Conservation (phyloP, 2,113 vertebrate species). For the Xiphophorus couchianus region DNA sequence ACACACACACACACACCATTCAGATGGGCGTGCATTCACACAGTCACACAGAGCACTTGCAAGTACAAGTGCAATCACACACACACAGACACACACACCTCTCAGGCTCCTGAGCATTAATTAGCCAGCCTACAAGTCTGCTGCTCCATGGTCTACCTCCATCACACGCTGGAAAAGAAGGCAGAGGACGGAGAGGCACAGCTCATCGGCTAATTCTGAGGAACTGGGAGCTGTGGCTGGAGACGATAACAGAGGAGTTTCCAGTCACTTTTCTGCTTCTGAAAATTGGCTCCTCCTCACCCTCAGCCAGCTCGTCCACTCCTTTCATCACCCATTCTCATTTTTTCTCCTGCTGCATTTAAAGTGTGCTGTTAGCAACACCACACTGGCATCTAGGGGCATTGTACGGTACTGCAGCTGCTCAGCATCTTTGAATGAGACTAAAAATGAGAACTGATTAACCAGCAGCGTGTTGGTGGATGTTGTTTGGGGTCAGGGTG, state of each 20-base stretch:
- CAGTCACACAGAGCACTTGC: conserved; percentile 47
- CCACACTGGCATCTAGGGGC: conserved; percentile 80
- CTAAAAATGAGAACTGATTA: conserved; percentile 66
- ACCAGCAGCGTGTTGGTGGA: conserved; percentile 39
- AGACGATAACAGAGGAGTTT: conserved; percentile 48
- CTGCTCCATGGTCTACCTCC: conserved; percentile 61
- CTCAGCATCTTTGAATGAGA: neutral
- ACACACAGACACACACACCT: conserved; percentile 51
- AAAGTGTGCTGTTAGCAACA: conserved; percentile 50
- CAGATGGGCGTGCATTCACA: conserved; percentile 9
- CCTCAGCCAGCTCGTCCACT: conserved; percentile 36
- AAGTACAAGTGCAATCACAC: conserved; percentile 44
- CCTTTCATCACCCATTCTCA: conserved; percentile 49
- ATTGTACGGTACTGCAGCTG: conserved; percentile 11
- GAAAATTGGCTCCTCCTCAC: conserved; percentile 51
- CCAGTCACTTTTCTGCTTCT: conserved; percentile 33
- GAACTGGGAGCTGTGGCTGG: conserved; percentile 31
- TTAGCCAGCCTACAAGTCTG: conserved; percentile 60
- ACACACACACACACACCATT: conserved; percentile 11
- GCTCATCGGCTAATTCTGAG: conserved; percentile 18
- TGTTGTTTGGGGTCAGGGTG: conserved; percentile 55
- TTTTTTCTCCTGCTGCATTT: neutral
- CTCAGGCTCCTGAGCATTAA: conserved; percentile 68
- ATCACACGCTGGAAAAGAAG: conserved; percentile 59
- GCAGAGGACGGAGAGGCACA: conserved; percentile 29